These are phyloP conservation scores for Diarsia mendica DNA, from an alignment of 2,888 invertebrate genomes.

Conservation along the genomic window DNA sequence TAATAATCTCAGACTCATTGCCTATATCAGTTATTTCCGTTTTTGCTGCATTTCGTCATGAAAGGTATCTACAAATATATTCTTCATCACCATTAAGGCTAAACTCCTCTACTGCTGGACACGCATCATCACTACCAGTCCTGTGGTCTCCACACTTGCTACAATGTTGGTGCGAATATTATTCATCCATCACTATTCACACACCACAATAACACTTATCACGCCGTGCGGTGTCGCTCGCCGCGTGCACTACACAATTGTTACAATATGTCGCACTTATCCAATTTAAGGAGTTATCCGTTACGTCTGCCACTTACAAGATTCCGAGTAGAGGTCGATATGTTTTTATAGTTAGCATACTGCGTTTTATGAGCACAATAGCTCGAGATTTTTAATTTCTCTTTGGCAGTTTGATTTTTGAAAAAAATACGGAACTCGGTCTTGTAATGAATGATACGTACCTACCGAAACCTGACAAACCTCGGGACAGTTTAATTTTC, in stretches of 20 bases:
- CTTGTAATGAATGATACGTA: background rate
- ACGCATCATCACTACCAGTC: background rate
- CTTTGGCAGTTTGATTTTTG: background rate
- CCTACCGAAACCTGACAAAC: background rate
- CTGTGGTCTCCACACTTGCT: background rate
- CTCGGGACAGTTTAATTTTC: background rate
- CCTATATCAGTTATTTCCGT: background rate
- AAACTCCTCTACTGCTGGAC: background rate
- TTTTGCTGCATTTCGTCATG: background rate
- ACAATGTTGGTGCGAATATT: background rate
- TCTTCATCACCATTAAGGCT: background rate
- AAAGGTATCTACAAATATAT: background rate
- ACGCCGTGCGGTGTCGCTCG: constrained; percentile 10
- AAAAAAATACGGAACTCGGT: background rate
- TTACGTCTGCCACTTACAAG: constrained; percentile 20
- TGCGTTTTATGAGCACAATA: background rate
- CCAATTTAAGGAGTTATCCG: constrained; percentile 52
- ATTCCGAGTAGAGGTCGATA: constrained; percentile 42
- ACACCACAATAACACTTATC: background rate
- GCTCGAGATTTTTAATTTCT: background rate
- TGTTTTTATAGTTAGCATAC: constrained; percentile 12
- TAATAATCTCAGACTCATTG: background rate
- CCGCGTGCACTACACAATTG: constrained; percentile 47
- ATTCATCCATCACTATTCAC: background rate
- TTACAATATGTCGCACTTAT: constrained; percentile 51